Evolutionary conservation across 2,888 invertebrate species (phyloP).

Genomic region (Meteorus colon): DNA sequence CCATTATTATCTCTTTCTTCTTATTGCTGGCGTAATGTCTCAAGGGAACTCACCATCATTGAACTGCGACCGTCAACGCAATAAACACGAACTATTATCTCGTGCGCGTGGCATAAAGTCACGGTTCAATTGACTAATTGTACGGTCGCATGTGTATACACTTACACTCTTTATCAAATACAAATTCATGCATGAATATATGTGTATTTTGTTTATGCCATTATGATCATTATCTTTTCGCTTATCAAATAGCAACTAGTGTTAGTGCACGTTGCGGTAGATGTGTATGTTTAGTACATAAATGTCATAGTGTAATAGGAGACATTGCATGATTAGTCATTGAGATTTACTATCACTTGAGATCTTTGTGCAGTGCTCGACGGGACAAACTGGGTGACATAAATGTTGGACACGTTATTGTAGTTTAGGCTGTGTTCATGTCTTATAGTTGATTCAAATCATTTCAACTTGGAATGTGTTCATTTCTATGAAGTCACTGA

Average conservation of each 20-base stretch:
- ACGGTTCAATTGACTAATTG: conserved; percentile 31
- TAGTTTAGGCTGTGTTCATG: not conserved
- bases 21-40: not conserved
- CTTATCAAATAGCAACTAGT: not conserved
- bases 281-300: not conserved
- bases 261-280: too few relatives aligned
- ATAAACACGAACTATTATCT: not conserved
- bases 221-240: conserved; percentile 28
- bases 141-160: not conserved
- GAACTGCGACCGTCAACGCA: conserved; percentile 18
- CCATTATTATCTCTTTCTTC: conserved; percentile 21
- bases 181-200: conserved; percentile 18
- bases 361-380: conserved; percentile 20
- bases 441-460: not conserved
- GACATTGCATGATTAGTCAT: conserved; percentile 48
- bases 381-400: conserved; percentile 22
- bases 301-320: conserved; percentile 32
- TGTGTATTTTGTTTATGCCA: conserved; percentile 18
- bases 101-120: conserved; percentile 9
- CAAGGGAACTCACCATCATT: conserved; percentile 2
- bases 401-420: conserved; percentile 19
- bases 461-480: not conserved
- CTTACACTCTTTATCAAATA: conserved; percentile 23
- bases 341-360: conserved; percentile 44
- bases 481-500: too few relatives aligned